phyloP scores from a whole-genome alignment of 2,888 invertebrate genomes.

The Odontocerum albicorne region DNA sequence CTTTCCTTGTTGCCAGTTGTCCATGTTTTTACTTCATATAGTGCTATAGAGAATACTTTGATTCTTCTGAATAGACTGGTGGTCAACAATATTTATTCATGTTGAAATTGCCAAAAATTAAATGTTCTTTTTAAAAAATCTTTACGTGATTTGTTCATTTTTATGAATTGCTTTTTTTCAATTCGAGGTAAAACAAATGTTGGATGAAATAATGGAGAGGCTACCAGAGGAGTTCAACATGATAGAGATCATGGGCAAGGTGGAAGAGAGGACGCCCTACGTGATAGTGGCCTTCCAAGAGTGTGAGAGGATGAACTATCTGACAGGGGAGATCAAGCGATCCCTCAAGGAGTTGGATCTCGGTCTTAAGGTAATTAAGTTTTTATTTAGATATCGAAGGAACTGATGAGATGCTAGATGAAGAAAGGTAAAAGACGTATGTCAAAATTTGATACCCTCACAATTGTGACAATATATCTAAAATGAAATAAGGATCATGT shows the following conservation, averaged over 20 bases:
- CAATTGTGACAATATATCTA: too few relatives aligned
- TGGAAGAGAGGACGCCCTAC: constrained; percentile 94
- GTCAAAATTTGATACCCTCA: too few relatives aligned
- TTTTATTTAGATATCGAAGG: too few relatives aligned
- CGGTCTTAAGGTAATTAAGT: constrained; percentile 91
- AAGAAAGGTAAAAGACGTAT: too few relatives aligned
- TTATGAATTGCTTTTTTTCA: not conserved
- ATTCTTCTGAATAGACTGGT: too few relatives aligned
- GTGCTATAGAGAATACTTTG: too few relatives aligned
- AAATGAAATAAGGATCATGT: too few relatives aligned
- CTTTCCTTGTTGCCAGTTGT: too few relatives aligned
- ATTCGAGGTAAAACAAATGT: constrained; percentile 90
- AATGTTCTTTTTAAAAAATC: not conserved
- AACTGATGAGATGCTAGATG: too few relatives aligned
- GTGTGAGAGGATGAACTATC: constrained; percentile 93
- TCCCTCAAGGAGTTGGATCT: constrained; percentile 90
- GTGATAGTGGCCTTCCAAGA: constrained; percentile 95
- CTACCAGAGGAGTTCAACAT: constrained; percentile 96
- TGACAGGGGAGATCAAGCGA: constrained; percentile 88
- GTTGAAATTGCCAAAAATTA: not conserved
- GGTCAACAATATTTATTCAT: not conserved
- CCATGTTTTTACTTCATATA: too few relatives aligned
- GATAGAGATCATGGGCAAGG: constrained; percentile 92
- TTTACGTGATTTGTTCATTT: not conserved
- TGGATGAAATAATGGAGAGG: constrained; percentile 94